Percentiles rank a stretch among this genome's conserved stretches.
Conservation (phyloP, 2,888 invertebrate genomes). For the Liopterus haemorrhoidalis region DNA sequence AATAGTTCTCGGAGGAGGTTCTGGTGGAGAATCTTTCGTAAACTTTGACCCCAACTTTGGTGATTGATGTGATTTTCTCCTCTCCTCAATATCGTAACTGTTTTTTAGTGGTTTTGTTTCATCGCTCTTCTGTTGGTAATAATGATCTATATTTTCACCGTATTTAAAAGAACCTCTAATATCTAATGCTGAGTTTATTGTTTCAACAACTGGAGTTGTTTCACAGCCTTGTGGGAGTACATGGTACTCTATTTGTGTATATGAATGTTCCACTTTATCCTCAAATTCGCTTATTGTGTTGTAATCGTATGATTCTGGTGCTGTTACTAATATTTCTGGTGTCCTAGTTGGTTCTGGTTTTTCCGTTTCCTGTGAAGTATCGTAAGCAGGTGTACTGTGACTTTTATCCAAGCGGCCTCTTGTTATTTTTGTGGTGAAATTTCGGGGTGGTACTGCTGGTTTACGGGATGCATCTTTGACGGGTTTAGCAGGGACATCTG, state of each 20-base stretch:
- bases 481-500: constrained; percentile 40
- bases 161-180: constrained; percentile 14
- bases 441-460: constrained; percentile 41
- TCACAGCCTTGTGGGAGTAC: too few species aligned
- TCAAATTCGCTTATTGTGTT: constrained; percentile 39
- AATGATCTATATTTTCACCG: too few species aligned
- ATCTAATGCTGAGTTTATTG: constrained; percentile 17
- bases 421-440: constrained; percentile 30
- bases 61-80: constrained; percentile 3
- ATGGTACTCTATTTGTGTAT: constrained; percentile 46
- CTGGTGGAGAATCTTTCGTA: constrained; percentile 19
- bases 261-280: constrained; percentile 44
- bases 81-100: constrained; percentile 18
- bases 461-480: constrained; percentile 35
- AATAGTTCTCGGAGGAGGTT: constrained; percentile 22
- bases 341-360: constrained; percentile 29
- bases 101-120: too few species aligned
- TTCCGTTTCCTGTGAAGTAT: constrained; percentile 43
- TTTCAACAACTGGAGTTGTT: constrained; percentile 18
- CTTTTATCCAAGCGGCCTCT: constrained; percentile 68
- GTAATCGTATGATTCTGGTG: constrained; percentile 43
- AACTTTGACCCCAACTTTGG: constrained; percentile 2
- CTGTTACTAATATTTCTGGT: constrained; percentile 27
- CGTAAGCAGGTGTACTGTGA: constrained; percentile 77
- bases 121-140: too few species aligned